These are phyloP conservation scores for Microctonus hyperodae DNA, from an alignment of 2,888 invertebrate species.

Conservation along the genomic window DNA sequence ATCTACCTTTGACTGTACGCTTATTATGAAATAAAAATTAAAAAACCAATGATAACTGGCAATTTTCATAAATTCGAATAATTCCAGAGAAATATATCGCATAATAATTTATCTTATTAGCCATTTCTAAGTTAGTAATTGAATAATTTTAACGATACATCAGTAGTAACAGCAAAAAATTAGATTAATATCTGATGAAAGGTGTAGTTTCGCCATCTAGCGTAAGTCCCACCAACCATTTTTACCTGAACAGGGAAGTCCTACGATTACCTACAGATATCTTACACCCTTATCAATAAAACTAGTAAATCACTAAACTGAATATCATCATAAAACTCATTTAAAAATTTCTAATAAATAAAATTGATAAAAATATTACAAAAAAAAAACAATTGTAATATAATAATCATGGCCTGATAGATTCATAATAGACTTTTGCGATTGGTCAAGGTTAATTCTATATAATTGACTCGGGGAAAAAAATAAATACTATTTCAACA, in stretches of 20 bases:
- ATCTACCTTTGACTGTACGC: neutral
- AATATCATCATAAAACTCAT: neutral
- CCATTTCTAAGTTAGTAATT: too few species aligned
- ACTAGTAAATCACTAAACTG: neutral
- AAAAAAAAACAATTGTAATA: neutral
- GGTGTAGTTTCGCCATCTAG: constrained; percentile 48
- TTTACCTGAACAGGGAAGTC: constrained; percentile 28
- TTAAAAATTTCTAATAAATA: neutral
- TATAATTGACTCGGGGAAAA: neutral
- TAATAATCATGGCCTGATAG: neutral
- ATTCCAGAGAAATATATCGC: too few species aligned
- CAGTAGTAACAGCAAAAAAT: too few species aligned
- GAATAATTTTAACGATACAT: too few species aligned
- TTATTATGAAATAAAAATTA: neutral
- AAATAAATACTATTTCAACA: neutral
- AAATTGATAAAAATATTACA: neutral
- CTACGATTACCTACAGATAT: constrained; percentile 44
- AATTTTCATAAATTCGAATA: too few species aligned
- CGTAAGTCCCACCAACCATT: constrained; percentile 34
- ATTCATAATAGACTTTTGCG: neutral
- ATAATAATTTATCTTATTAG: too few species aligned
- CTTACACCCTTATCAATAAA: constrained; percentile 11
- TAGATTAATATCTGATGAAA: constrained; percentile 1
- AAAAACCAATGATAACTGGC: neutral
- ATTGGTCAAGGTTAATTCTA: constrained; percentile 5